Percentiles rank a stretch among this genome's conserved stretches.
These are phyloP conservation scores for Athetis lepigone DNA, from an alignment of 2,888 invertebrate genomes.

Conservation along the genomic window DNA sequence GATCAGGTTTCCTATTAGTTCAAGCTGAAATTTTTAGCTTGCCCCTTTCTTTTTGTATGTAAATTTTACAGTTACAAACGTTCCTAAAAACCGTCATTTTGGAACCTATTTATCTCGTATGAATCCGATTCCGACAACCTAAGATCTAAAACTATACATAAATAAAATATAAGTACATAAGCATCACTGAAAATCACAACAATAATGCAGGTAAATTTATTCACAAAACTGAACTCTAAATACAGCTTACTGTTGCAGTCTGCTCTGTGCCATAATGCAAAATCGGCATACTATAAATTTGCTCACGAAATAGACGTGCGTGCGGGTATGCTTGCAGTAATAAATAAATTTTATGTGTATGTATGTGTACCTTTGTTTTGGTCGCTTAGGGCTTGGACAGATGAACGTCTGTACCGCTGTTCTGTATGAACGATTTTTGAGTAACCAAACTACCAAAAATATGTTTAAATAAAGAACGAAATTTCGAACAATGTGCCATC, in stretches of 20 bases:
- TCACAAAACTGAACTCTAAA: constrained; percentile 43
- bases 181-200: neutral
- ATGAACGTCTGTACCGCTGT: constrained; percentile 2
- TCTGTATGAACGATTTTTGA: neutral
- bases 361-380: constrained; percentile 74
- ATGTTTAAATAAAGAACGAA: too few relatives aligned
- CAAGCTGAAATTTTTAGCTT: too few relatives aligned
- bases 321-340: constrained; percentile 80
- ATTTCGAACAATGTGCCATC: too few relatives aligned
- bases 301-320: constrained; percentile 85
- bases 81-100: too few relatives aligned
- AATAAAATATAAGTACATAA: too few relatives aligned
- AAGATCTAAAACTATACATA: too few relatives aligned
- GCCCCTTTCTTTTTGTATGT: too few relatives aligned
- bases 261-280: constrained; percentile 77
- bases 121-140: too few relatives aligned
- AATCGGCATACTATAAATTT: constrained; percentile 86
- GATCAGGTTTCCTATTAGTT: too few relatives aligned
- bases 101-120: too few relatives aligned
- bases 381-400: constrained; percentile 47
- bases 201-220: constrained; percentile 20
- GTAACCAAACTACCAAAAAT: too few relatives aligned
- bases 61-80: too few relatives aligned
- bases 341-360: constrained; percentile 85
- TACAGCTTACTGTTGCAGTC: constrained; percentile 68